Base-by-base conservation (phyloP, 35 echinoderm and acorn worm species). In the Amphiura filiformis region DNA sequence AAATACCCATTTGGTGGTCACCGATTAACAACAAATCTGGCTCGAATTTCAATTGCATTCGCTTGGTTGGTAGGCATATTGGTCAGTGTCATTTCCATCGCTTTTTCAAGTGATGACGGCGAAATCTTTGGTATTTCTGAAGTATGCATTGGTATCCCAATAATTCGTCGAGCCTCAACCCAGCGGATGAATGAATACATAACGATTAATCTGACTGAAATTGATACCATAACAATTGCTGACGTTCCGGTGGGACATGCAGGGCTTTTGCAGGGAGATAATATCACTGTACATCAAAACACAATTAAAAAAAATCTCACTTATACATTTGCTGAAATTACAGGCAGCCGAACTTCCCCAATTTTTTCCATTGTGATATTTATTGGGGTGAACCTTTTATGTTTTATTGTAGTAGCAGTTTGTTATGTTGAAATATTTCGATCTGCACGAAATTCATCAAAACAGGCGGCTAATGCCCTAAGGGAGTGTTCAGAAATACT, bases 131-230 rank as follows among this genome's bases (percentile, higher is more conserved):
- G 81, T 32, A 40, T 88, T 20, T 81, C 92, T 12, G 84, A 87
- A 39, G 92, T 93, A 35, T 93, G 92, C 37, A 82, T 93, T 18
- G 87, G 87, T 13, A 37, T 93, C 28, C 92, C 87, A 13, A 42
- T 93, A 13, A 81, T 83, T 18, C n/a, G n/a, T n/a, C n/a, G n/a
- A n/a, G n/a, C n/a, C n/a, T n/a, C n/a, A n/a, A n/a, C n/a, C n/a
- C n/a, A 22, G 32, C 76, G 22, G 76, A 36, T 13, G 79, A 39
- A 39, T 11, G 34, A 38, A 81, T 37, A 81, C 0, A 36, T 18
- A 65, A n/a, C n/a, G n/a, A n/a, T n/a, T 13, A 18, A 26, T 1
- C 61, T 26, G 1, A 70, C 61, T 13, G 26, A 2, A 70, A 4
- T 18, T n/a, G 15, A 70, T 18, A 13, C 28, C 7, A n/a, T 23